A percentile compares a stretch with the other conserved stretches of the same genome.
Conservation (phyloP, 2,113 vertebrate genomes). For the Zootoca vivipara region DNA sequence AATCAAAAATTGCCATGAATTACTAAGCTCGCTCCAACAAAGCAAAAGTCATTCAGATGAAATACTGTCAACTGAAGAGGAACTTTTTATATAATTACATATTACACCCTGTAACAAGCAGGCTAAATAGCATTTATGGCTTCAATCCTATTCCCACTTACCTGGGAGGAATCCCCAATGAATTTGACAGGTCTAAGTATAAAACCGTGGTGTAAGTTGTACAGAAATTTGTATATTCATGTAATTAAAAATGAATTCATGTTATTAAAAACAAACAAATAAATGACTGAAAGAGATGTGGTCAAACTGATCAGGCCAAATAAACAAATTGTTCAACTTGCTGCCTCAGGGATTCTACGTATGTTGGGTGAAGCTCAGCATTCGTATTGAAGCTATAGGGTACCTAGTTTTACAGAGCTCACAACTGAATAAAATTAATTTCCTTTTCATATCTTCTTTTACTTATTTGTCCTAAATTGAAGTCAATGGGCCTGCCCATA, state of each 20-base stretch:
- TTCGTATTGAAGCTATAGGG: neutral
- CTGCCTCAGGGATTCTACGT: neutral
- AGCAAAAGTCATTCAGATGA: slow-evolving; percentile 28
- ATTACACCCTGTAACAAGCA: neutral
- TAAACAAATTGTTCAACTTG: neutral
- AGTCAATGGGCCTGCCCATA: neutral
- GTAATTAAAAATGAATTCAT: neutral
- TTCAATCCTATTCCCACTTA: neutral
- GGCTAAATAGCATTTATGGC: slow-evolving; percentile 3
- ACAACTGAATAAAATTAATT: neutral
- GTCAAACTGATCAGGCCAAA: neutral
- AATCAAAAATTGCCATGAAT: neutral
- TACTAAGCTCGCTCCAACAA: slow-evolving; percentile 5
- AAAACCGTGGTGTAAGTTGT: neutral
- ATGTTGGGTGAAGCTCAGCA: neutral
- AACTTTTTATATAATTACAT: slow-evolving; percentile 25
- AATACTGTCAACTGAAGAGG: slow-evolving; percentile 16
- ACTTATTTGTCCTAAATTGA: neutral
- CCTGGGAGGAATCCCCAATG: neutral
- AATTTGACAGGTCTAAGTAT: neutral
- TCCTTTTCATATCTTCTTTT: rapidly evolving
- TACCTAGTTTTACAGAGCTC: neutral
- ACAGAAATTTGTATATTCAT: neutral
- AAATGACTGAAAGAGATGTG: neutral
- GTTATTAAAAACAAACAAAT: neutral